These are phyloP conservation scores for Encarsia formosa DNA, from an alignment of 2,888 invertebrate species.

Conservation along the genomic window DNA sequence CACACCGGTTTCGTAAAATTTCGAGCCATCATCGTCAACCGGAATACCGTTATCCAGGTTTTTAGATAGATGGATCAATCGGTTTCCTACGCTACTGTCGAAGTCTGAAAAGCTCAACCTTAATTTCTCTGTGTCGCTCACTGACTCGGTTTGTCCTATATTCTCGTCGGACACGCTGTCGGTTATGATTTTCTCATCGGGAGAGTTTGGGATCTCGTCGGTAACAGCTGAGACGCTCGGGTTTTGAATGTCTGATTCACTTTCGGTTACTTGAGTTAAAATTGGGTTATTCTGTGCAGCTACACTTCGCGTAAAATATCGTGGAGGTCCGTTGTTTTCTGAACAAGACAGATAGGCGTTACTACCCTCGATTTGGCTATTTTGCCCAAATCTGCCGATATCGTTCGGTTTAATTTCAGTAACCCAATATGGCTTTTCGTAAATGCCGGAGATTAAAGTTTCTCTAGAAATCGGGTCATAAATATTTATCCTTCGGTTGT, in stretches of 20 bases:
- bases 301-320: conserved; percentile 16
- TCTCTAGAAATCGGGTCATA: too few relatives aligned
- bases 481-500: too few relatives aligned
- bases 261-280: neutral
- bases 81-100: conserved; percentile 18
- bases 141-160: neutral
- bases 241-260: too few relatives aligned
- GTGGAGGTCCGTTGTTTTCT: neutral
- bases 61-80: conserved; percentile 15
- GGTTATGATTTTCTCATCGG: too few relatives aligned
- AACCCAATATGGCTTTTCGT: too few relatives aligned
- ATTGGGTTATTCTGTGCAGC: neutral
- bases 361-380: conserved; percentile 2
- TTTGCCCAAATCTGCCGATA: conserved; percentile 2
- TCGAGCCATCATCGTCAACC: neutral
- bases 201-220: too few relatives aligned
- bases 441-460: too few relatives aligned
- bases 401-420: conserved; percentile 26
- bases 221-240: too few relatives aligned
- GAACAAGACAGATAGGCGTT: conserved; percentile 2
- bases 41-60: conserved; percentile 16
- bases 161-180: too few relatives aligned
- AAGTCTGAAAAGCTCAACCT: neutral
- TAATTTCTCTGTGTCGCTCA: neutral
- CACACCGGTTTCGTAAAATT: too few relatives aligned